Evolutionary conservation across 1,140 invertebrate species (phyloP).

Genomic region (roundworm (Caenorhabditis elegans)): DNA sequence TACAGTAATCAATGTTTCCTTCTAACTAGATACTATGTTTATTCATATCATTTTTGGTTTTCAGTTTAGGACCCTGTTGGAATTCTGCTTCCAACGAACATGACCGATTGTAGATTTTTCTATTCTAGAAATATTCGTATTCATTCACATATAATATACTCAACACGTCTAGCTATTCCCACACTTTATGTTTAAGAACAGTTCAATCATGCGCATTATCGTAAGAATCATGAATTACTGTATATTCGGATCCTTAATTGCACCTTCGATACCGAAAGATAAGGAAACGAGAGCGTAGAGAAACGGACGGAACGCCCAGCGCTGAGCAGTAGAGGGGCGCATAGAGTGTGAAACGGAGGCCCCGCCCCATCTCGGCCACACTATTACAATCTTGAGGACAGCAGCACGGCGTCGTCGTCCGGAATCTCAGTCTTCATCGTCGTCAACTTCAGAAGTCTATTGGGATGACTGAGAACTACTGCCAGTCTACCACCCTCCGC

Average conservation of each 20-base stretch:
- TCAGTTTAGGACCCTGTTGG: too few relatives aligned
- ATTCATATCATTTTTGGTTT: too few relatives aligned
- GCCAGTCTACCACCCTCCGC: constrained; percentile 10
- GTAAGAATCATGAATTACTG: constrained; percentile 7
- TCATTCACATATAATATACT: too few relatives aligned
- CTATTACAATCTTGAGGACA: constrained; percentile 28
- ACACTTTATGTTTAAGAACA: too few relatives aligned
- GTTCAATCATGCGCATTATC: background rate
- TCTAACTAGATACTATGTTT: too few relatives aligned
- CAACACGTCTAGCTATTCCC: too few relatives aligned
- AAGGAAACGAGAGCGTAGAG: constrained; percentile 8
- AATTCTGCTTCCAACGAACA: too few relatives aligned
- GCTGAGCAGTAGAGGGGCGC: constrained; percentile 16
- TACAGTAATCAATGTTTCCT: too few relatives aligned
- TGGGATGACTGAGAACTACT: background rate
- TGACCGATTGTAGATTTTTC: too few relatives aligned
- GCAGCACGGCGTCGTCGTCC: constrained; percentile 17
- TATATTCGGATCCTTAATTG: background rate
- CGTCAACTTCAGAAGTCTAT: background rate
- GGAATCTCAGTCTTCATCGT: constrained; percentile 1
- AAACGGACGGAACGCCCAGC: constrained; percentile 26
- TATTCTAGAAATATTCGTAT: too few relatives aligned
- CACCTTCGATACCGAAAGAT: constrained; percentile 13
- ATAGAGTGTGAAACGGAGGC: constrained; percentile 31
- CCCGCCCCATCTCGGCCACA: constrained; percentile 25